phyloP scores from a whole-genome alignment of 2,888 invertebrate species.

The Netelia fuscicornis region DNA sequence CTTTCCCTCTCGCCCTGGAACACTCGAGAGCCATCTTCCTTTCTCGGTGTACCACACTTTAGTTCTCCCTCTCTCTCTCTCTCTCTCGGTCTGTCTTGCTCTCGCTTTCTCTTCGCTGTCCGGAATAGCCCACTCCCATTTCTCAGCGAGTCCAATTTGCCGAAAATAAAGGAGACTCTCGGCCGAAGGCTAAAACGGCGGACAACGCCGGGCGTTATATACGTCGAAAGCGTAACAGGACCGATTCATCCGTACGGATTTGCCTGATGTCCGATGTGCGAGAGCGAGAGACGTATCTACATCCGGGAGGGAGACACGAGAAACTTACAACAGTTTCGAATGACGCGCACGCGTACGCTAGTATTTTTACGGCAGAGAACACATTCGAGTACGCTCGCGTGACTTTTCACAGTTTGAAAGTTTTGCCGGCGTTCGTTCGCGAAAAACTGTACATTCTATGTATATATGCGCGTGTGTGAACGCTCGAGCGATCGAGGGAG shows the following conservation, averaged over 20 bases:
- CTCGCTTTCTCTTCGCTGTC: conserved; percentile 20
- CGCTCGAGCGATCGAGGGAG: conserved; percentile 8
- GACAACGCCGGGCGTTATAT: conserved; percentile 20
- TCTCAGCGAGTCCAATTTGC: conserved; percentile 82
- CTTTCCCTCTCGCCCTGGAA: neutral
- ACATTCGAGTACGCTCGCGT: neutral
- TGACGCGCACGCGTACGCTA: neutral
- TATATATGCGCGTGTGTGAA: neutral
- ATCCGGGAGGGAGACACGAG: too few relatives aligned
- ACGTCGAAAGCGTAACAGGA: conserved; percentile 35
- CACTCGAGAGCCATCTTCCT: neutral
- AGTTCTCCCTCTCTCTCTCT: conserved; percentile 48
- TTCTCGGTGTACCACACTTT: neutral
- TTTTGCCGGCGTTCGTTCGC: conserved; percentile 23
- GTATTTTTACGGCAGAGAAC: conserved; percentile 6
- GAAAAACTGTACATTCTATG: conserved; percentile 1
- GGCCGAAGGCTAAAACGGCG: conserved; percentile 7
- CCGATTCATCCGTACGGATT: conserved; percentile 75
- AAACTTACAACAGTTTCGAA: too few relatives aligned
- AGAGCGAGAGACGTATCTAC: neutral
- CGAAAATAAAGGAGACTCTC: conserved; percentile 74
- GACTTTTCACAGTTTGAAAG: neutral
- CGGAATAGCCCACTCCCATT: conserved; percentile 71
- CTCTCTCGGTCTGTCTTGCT: conserved; percentile 57
- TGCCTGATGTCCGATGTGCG: conserved; percentile 57